These are phyloP conservation scores for Sinocyclocheilus maitianheensis DNA, from an alignment of 2,113 vertebrate genomes.

Conservation along the genomic window DNA sequence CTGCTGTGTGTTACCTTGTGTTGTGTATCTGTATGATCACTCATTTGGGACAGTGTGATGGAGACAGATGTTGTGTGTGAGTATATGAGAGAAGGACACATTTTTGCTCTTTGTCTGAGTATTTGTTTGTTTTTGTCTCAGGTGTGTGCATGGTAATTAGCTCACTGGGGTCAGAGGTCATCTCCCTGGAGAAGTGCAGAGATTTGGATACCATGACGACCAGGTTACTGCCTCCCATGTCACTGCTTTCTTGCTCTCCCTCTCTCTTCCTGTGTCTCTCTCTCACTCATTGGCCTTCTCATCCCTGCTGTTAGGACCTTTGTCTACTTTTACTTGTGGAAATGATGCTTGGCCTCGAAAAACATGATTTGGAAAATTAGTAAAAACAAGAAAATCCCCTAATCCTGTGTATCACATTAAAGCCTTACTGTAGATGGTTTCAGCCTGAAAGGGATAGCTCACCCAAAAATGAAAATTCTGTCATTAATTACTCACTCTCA, in stretches of 20 bases:
- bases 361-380: background rate
- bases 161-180: constrained; percentile 36
- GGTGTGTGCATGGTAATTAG: constrained; percentile 50
- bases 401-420: background rate
- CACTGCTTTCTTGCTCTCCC: constrained; percentile 6
- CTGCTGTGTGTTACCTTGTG: constrained; percentile 24
- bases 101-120: constrained; percentile 8
- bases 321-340: background rate
- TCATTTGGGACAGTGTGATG: constrained; percentile 12
- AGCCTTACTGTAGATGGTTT: background rate
- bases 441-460: no score
- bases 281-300: background rate
- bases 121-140: constrained; percentile 49
- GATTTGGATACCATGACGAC: constrained; percentile 56
- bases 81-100: background rate
- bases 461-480: background rate
- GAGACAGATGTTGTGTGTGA: constrained; percentile 27
- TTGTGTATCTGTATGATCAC: background rate
- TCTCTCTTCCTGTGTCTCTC: background rate
- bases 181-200: constrained; percentile 50
- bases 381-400: background rate
- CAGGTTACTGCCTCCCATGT: constrained; percentile 27
- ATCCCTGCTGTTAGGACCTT: background rate
- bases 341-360: background rate
- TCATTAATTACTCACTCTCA: background rate